Percentiles rank a stretch among this genome's conserved stretches.
Conservation (phyloP, 2,888 invertebrate species). For the Melikaiella ostensackeni region DNA sequence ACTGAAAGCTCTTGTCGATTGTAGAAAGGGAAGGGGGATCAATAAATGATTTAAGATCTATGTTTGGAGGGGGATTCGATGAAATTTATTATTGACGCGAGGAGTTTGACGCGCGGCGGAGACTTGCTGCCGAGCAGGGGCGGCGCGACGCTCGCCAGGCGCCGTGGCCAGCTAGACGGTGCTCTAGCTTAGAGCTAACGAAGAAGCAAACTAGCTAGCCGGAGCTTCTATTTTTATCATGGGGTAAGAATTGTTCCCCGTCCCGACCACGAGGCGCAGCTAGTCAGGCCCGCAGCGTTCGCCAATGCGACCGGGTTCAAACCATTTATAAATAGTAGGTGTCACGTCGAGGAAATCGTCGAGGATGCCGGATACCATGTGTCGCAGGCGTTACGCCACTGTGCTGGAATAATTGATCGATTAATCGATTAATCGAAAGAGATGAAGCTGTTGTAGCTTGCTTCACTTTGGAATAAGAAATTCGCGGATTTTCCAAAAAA, state of each 20-base stretch:
- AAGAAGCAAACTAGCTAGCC: slow-evolving; percentile 67
- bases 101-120: slow-evolving; percentile 23
- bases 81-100: slow-evolving; percentile 32
- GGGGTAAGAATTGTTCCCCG: slow-evolving; percentile 75
- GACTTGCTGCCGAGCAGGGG: slow-evolving; percentile 32
- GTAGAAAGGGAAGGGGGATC: background rate
- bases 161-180: slow-evolving; percentile 52
- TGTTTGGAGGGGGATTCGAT: background rate
- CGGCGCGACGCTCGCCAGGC: slow-evolving; percentile 38
- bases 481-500: background rate
- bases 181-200: slow-evolving; percentile 52
- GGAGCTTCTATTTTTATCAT: slow-evolving; percentile 76
- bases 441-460: background rate
- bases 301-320: slow-evolving; percentile 72
- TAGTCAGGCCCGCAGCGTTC: slow-evolving; percentile 62
- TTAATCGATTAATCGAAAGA: slow-evolving; percentile 18
- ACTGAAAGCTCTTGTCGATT: background rate
- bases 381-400: slow-evolving; percentile 35
- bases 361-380: slow-evolving; percentile 52
- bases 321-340: slow-evolving; percentile 74
- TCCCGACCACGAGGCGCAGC: slow-evolving; percentile 64
- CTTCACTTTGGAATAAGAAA: background rate
- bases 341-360: slow-evolving; percentile 65
- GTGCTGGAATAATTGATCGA: slow-evolving; percentile 43
- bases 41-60: background rate